A percentile compares a stretch with the other conserved stretches of the same genome.
phyloP scores from a whole-genome alignment of 2,888 invertebrate species.

The Chrysodeixis includens region DNA sequence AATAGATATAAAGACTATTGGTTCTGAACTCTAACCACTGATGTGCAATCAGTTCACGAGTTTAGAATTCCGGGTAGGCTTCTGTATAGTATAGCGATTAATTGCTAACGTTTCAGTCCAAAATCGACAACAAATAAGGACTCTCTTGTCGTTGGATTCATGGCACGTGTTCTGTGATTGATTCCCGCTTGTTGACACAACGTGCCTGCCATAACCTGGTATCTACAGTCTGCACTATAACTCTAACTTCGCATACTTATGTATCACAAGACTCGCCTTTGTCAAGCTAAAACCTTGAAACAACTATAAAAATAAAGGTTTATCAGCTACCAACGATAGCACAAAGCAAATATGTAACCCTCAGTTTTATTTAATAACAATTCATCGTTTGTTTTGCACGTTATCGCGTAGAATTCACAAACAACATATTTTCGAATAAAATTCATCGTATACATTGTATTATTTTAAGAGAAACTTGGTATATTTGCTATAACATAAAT shows the following conservation, averaged over 20 bases:
- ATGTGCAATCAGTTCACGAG: background rate
- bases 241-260: too few species aligned
- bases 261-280: background rate
- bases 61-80: background rate
- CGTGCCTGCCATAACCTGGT: too few species aligned
- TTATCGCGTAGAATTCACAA: background rate
- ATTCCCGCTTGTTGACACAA: too few species aligned
- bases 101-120: background rate
- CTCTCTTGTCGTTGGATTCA: background rate
- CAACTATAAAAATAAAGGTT: background rate
- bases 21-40: background rate
- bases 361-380: constrained; percentile 6
- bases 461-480: background rate
- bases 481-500: constrained; percentile 13
- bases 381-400: background rate
- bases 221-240: too few species aligned
- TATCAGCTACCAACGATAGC: background rate
- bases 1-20: background rate
- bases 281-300: background rate
- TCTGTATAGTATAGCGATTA: background rate
- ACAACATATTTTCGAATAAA: constrained; percentile 7
- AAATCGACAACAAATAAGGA: background rate
- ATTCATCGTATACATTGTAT: background rate
- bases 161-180: background rate
- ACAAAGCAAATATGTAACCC: background rate